phyloP scores from a whole-genome alignment of 2,113 vertebrate genomes.

The Trichechus manatus region DNA sequence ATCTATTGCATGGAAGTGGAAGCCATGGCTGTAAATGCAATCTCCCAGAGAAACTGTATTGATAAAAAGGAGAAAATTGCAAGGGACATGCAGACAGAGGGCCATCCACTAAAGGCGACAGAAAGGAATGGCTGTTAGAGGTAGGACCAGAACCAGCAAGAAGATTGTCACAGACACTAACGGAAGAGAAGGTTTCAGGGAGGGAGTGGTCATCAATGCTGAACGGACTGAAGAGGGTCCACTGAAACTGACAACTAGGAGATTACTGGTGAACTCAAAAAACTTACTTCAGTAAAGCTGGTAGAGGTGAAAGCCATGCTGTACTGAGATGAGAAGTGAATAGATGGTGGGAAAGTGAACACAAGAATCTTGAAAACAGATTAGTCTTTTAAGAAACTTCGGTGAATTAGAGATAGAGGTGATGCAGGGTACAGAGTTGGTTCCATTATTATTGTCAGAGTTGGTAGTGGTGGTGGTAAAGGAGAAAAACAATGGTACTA shows the following conservation, averaged over 20 bases:
- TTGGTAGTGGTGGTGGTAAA: too few species aligned
- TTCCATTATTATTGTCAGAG: neutral
- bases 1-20: neutral
- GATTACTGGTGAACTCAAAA: neutral
- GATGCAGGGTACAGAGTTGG: neutral
- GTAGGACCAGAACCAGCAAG: too few species aligned
- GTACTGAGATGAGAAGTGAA: neutral
- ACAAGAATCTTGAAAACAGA: neutral
- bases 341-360: too few species aligned
- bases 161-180: neutral
- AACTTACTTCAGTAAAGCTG: neutral
- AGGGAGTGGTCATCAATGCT: neutral
- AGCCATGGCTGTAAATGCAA: neutral
- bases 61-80: neutral
- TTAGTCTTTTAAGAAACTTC: neutral
- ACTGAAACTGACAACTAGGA: too few species aligned
- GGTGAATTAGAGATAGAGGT: neutral
- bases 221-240: neutral
- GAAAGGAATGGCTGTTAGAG: neutral
- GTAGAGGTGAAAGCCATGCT: neutral
- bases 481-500: neutral
- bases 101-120: neutral
- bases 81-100: neutral
- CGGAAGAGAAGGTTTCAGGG: neutral
- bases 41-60: neutral